Evolutionary conservation across 2,888 invertebrate species (phyloP).

Genomic region (Agrotis exclamationis): DNA sequence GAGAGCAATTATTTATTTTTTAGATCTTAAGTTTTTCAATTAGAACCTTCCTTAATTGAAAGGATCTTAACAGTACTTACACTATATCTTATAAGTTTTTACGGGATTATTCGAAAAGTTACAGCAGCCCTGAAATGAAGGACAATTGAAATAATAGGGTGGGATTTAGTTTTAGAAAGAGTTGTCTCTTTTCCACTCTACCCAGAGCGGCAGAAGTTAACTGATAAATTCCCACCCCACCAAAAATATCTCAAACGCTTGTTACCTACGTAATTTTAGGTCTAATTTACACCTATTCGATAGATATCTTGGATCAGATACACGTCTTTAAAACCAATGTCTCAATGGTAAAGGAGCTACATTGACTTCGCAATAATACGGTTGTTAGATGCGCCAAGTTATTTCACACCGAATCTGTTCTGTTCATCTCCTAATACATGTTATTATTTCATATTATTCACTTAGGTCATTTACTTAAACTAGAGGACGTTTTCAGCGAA

Average conservation of each 20-base stretch:
- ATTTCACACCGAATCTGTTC: conserved; percentile 49
- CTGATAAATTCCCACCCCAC: too few relatives aligned
- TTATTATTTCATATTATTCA: conserved; percentile 52
- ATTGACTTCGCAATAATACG: conserved; percentile 41
- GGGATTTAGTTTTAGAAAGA: too few relatives aligned
- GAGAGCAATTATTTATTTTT: conserved; percentile 1
- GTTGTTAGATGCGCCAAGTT: conserved; percentile 47
- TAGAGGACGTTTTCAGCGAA: not conserved
- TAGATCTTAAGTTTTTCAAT: not conserved
- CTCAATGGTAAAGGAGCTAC: conserved; percentile 32
- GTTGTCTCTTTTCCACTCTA: too few relatives aligned
- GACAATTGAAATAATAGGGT: too few relatives aligned
- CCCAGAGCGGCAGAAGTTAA: not conserved
- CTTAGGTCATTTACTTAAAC: conserved; percentile 21
- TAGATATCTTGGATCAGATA: conserved; percentile 27
- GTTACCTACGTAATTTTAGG: not conserved
- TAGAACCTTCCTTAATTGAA: too few relatives aligned
- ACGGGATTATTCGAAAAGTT: too few relatives aligned
- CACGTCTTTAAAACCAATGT: conserved; percentile 33
- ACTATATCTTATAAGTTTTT: too few relatives aligned
- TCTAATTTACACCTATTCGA: not conserved
- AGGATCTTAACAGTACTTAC: too few relatives aligned
- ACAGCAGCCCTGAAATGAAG: too few relatives aligned
- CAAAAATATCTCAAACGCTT: not conserved
- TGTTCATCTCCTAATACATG: conserved; percentile 54